A percentile compares a stretch with the other conserved stretches of the same genome.
Evolutionary conservation across 2,113 vertebrate species (phyloP).

Genomic region (Zosterops hypoxanthus): DNA sequence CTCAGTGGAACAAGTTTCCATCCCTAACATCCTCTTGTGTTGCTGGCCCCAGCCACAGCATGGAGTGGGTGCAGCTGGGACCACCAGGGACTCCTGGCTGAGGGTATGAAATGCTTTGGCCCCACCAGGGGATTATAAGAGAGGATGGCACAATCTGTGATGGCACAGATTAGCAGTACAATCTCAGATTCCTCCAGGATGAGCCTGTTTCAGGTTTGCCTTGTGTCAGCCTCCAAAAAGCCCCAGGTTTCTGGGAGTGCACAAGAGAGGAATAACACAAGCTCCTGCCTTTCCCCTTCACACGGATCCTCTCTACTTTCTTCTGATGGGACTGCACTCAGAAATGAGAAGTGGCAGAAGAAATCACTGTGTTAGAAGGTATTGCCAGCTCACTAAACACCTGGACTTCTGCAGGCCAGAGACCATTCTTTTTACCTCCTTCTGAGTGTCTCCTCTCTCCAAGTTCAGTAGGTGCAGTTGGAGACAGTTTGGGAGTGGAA

Average conservation of each 20-base stretch:
- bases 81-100: neutral
- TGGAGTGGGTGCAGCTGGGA: neutral
- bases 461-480: neutral
- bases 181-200: neutral
- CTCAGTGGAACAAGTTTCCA: neutral
- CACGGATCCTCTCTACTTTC: neutral
- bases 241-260: neutral
- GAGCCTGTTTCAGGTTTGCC: neutral
- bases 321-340: neutral
- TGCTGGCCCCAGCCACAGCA: neutral
- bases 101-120: accelerated
- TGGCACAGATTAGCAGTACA: neutral
- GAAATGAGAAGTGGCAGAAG: neutral
- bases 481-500: neutral
- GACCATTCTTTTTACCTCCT: neutral
- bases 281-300: neutral
- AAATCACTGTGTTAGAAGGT: neutral
- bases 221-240: neutral
- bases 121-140: neutral
- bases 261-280: neutral
- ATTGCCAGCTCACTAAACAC: neutral
- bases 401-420: neutral
- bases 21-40: neutral
- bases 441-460: neutral
- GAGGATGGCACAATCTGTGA: neutral